These are phyloP conservation scores for Zaprionus inermis DNA, from an alignment of 1,140 invertebrate genomes.

Conservation along the genomic window DNA sequence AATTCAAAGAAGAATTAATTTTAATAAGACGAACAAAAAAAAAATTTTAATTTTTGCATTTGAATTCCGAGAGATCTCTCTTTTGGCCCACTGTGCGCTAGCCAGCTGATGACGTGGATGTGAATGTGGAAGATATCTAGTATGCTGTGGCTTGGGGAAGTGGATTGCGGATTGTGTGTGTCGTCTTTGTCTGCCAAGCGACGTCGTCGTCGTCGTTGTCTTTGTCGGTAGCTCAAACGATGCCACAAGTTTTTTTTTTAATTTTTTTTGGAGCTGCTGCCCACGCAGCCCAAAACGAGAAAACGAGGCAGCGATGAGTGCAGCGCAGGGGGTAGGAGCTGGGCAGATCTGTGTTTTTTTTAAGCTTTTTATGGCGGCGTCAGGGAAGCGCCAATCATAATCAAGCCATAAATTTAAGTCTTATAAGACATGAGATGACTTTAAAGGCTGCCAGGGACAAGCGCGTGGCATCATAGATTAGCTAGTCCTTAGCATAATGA, in stretches of 20 bases:
- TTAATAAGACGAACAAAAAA: too few species aligned
- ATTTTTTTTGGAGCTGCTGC: slow-evolving; percentile 34
- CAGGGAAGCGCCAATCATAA: slow-evolving; percentile 52
- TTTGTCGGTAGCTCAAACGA: slow-evolving; percentile 49
- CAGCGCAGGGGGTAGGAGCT: not conserved
- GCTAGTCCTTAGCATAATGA: slow-evolving; percentile 17
- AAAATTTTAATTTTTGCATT: too few species aligned
- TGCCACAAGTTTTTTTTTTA: slow-evolving; percentile 31
- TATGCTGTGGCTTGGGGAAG: slow-evolving; percentile 20
- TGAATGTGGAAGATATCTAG: slow-evolving; percentile 7
- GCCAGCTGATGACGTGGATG: slow-evolving; percentile 24
- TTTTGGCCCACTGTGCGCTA: too few species aligned
- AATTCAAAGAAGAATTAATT: too few species aligned
- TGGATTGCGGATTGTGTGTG: slow-evolving; percentile 12
- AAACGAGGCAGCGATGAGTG: not conserved
- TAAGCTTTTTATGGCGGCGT: slow-evolving; percentile 43
- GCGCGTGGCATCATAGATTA: slow-evolving; percentile 16
- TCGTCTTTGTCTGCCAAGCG: slow-evolving; percentile 5
- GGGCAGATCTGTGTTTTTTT: slow-evolving; percentile 2
- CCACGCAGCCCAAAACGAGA: slow-evolving; percentile 40
- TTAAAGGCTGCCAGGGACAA: slow-evolving; percentile 22
- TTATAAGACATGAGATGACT: slow-evolving; percentile 35
- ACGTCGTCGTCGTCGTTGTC: slow-evolving; percentile 4
- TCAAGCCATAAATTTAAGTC: slow-evolving; percentile 42
- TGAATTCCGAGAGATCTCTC: too few species aligned